Base-by-base conservation (phyloP, 2,888 invertebrate genomes). In the Eulithis prunata region DNA sequence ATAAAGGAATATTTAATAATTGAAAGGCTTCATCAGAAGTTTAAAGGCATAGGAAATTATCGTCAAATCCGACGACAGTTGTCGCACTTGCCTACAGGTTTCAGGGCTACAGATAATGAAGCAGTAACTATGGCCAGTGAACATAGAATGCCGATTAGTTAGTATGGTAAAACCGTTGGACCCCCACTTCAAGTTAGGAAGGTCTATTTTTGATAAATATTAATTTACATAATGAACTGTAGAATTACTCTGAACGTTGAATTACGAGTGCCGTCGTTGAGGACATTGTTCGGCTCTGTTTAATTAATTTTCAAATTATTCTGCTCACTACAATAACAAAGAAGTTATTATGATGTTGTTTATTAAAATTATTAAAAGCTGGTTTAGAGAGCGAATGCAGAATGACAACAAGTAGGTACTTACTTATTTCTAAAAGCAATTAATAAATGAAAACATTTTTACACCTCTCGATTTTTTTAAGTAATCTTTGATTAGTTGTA, bases 261-360 rank as follows among this genome's bases (percentile, higher is more conserved):
- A 78, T 79, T 77, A 59, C 52, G 59, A 78, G 78, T 78, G 72
- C 70, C 74, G 72, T 75, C 73, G 77, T 68, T 69, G 71, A 66
- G 71, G 75, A 72, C 78, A 78, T 81, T 82, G 81, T 82, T 75
- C 68, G 71, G 75, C 72, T 74, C 71, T 72, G 72, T 75, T 78
- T 82, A 83, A 83, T 83, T 79, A 81, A 81, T 82, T 80, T 79
- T 75, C 74, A 71, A 78, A 80, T 80, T 75, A 78, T 80, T 79
- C 75, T 74, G 69, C 71, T 75, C 71, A 57, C 59, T 63, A 66
- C 66, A 53, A 66, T 62, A 58, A 64, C 64, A 66, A 63, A 62
- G 64, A 68, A 55, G 55, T 64, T 68, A 67, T 63, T 63, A 63
- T 36, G 63, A n/a, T n/a, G 62, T 45, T 64, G 57, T 59, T 52